Evolutionary conservation across 1,140 invertebrate species (phyloP).

Genomic region (Drosophila sechellia): DNA sequence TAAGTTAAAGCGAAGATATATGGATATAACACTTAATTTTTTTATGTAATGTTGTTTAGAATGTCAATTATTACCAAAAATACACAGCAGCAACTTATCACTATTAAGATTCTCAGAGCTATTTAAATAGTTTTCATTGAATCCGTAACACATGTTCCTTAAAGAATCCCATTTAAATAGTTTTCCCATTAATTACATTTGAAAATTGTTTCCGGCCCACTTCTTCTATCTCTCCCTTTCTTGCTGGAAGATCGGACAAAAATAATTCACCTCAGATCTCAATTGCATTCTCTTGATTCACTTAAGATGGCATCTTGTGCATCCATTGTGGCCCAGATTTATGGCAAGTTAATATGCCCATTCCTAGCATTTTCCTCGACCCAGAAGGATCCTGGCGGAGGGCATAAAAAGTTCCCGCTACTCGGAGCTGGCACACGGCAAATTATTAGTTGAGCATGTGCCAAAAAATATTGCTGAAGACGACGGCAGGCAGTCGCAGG

Average conservation of each 20-base stretch:
- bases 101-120: no score
- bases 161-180: background rate
- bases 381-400: background rate
- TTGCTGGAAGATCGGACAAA: background rate
- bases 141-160: background rate
- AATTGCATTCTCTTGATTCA: conserved; percentile 60
- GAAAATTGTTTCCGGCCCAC: conserved; percentile 1
- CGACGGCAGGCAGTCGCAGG: conserved; percentile 34
- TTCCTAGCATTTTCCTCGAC: conserved; percentile 38
- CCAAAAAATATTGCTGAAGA: conserved; percentile 79
- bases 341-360: conserved; percentile 79
- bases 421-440: conserved; percentile 67
- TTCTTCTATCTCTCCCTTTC: no score
- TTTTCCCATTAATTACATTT: conserved; percentile 11
- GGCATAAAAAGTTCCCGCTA: conserved; percentile 68
- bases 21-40: no score
- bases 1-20: no score
- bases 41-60: no score
- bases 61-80: no score
- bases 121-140: no score
- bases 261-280: conserved; percentile 43
- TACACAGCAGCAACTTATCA: no score
- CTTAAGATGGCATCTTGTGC: conserved; percentile 53
- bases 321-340: conserved; percentile 68
- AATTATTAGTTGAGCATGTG: conserved; percentile 83